Evolutionary conservation across 2,888 invertebrate genomes (phyloP), one percentile per base, ranked within the genome.

Genomic region (Polydesmus complanatus): DNA sequence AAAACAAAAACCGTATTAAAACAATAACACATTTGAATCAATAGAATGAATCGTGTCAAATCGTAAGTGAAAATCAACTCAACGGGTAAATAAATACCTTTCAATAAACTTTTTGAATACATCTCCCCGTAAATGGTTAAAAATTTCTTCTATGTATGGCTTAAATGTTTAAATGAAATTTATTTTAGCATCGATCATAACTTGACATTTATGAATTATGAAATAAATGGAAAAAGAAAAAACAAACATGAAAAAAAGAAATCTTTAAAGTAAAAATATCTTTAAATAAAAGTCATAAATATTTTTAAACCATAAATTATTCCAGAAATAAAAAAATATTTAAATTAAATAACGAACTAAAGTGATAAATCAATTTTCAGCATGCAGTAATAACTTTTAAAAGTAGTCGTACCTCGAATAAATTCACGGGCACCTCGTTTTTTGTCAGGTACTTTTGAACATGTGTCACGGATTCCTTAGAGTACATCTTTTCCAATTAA

Each of bases 81-180:
- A n/a, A n/a, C n/a, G n/a, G n/a, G n/a, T n/a, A n/a, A n/a, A n/a
- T 22, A 2, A 25, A 22, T 80, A 94, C 94, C 95, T 96, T 83
- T 97, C 96, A 79, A 98, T 83, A 81, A 96, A 98, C 79, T 87
- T 88, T 79, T 88, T 90, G 79, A 98, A 98, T 67, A 97, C 90
- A 75, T 93, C 92, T 67, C 92, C 95, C 75, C 95, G 83, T 75
- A 98, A 82, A 75, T 94, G 91, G 78, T 89, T 92, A 78, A 95
- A 96, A 75, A 98, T 98, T 83, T 98, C 98, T 78, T 95, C 93
- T 79, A 97, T 96, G 79, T 98, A 98, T 71, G 96, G 95, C 94
- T 97, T 80, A 68, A 87, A 86, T 68, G 70, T 27, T 25, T n/a
- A 11, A 48, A 52, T 49, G 56, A 37, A 52, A 56, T 19, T 53